Evolutionary conservation across 2,113 vertebrate species (phyloP), one percentile per base, ranked within the genome.

Genomic region (Xenopus borealis): DNA sequence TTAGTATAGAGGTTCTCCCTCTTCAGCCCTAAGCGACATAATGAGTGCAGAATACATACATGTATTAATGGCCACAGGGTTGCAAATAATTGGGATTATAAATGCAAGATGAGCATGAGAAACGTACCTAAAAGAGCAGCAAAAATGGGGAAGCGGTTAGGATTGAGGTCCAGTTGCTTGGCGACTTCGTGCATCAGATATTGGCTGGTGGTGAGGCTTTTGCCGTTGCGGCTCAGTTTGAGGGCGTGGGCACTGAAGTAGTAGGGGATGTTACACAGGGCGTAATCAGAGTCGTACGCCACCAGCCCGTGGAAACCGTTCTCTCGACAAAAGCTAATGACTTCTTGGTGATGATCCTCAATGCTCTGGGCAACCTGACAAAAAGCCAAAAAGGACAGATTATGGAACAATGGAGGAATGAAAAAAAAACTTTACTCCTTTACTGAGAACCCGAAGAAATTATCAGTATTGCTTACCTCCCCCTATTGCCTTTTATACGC

Each of bases 111-210:
- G 33, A 12, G 14, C 4, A 12, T 75, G 78, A 17, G 79, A 71
- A 75, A 88, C 92, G 79, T 87, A 98, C 96, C 96, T 92, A 98
- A 93, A 81, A 98, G 92, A 85, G 96, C 94, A 81, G 96, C 96
- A 80, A 98, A 98, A 84, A 98, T 93, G 84, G 94, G 92, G 87
- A 96, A 98, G 77, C 93, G 93, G 81, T 93, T 94, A 81, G 95
- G 95, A 84, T 94, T 94, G 85, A 98, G 94, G 84, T 96, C 92
- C 79, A 98, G 93, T 90, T 97, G 95, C 89, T 94, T 96, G 83
- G 96, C 95, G 83, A 98, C 95, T 86, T 97, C 95, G 19, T 96
- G 94, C 94, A 98, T 95, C 91, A 98, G 93, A 85, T 95, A 98
- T 83, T 96, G 95, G 93, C 92, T 96, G 87, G 96, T 97, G 79